Percentiles rank a stretch among this genome's conserved stretches.
These are phyloP conservation scores for Geopemphigus sp. DNA, from an alignment of 1,140 invertebrate species.

Conservation along the genomic window DNA sequence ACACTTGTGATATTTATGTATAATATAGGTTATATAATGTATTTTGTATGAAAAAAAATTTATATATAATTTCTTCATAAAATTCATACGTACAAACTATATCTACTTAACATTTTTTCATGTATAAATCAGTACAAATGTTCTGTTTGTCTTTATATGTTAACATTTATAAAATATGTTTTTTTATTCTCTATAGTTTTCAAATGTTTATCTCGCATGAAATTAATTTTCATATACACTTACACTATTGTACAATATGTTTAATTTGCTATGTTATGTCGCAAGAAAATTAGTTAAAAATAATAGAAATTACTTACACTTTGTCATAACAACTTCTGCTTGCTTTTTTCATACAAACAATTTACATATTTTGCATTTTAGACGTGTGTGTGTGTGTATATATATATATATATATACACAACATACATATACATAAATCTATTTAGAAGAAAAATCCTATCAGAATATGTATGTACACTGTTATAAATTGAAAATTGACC, in stretches of 20 bases:
- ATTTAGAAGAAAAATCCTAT: no score
- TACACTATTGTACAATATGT: background rate
- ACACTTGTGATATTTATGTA: slow-evolving; percentile 44
- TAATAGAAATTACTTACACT: background rate
- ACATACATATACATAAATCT: no score
- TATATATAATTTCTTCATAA: background rate
- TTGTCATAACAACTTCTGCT: background rate
- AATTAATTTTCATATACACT: background rate
- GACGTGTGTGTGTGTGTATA: background rate
- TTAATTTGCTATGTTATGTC: background rate
- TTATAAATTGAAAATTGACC: slow-evolving; percentile 30
- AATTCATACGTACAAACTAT: background rate
- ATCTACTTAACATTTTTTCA: background rate
- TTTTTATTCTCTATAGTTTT: background rate
- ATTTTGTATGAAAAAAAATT: slow-evolving; percentile 21
- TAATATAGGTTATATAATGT: slow-evolving; percentile 31
- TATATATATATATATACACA: no score
- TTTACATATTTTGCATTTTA: background rate
- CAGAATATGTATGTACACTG: background rate
- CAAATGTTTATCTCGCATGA: background rate
- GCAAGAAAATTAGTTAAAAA: background rate
- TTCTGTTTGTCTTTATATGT: background rate
- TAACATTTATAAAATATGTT: background rate
- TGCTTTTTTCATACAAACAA: background rate
- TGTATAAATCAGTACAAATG: background rate